Conservation (phyloP, 2,113 vertebrate genomes). For the Etheostoma spectabile region DNA sequence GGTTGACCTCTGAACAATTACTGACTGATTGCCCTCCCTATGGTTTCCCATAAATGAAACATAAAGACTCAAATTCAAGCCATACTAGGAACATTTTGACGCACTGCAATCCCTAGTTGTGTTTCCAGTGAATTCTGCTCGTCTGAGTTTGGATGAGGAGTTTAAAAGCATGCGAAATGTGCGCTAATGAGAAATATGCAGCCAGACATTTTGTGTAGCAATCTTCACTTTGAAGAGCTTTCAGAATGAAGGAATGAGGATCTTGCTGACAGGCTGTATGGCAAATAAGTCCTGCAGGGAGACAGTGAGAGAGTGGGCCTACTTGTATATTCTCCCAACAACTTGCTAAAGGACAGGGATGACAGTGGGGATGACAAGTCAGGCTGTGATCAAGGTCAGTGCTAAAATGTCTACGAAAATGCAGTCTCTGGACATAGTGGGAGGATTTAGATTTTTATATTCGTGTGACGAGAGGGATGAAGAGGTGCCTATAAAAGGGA, state of each 20-base stretch:
- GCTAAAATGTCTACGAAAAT: constrained; percentile 54
- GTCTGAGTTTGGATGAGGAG: constrained; percentile 1
- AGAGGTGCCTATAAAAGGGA: constrained; percentile 40
- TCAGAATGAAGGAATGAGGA: constrained; percentile 21
- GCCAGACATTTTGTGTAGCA: constrained; percentile 37
- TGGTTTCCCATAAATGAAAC: constrained; percentile 17
- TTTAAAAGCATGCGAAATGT: not conserved
- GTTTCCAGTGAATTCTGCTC: constrained; percentile 26
- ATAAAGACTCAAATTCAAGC: not conserved
- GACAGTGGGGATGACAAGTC: constrained; percentile 62
- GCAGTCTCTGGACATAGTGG: constrained; percentile 34
- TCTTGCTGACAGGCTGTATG: constrained; percentile 40
- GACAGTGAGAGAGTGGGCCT: constrained; percentile 18
- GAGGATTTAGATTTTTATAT: constrained; percentile 57
- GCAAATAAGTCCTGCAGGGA: constrained; percentile 43
- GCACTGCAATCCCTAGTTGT: not conserved
- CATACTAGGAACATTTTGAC: constrained; percentile 16
- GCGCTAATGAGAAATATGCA: constrained; percentile 26
- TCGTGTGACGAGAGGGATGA: constrained; percentile 35
- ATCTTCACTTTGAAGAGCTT: constrained; percentile 39
- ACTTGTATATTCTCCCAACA: constrained; percentile 62
- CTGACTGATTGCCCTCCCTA: constrained; percentile 52
- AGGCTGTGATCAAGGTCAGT: constrained; percentile 67
- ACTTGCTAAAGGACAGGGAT: constrained; percentile 54
- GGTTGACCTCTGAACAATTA: constrained; percentile 59